Base-by-base conservation (phyloP, 2,888 invertebrate species). In the Oscheius sp. region DNA sequence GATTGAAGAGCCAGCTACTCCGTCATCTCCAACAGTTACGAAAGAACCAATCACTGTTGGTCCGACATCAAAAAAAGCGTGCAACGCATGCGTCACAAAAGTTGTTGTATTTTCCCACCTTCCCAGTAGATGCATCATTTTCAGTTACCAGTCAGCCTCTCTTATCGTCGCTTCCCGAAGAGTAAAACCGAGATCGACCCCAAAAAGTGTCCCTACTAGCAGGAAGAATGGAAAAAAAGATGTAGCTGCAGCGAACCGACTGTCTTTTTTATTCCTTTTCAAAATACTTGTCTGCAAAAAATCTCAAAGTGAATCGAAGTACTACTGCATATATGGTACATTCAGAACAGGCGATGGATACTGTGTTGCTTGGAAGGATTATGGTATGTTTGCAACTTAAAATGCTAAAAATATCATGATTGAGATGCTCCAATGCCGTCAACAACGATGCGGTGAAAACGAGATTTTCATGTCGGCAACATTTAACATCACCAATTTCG, bases 141-240 rank as follows among this genome's bases (percentile, higher is more conserved):
- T 53, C 10, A 53, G 29, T 13, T 11, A 53, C 3, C 7, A 5
- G 4, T 42, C 42, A 42, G 7, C 42, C 7, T 42, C 42, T 42
- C 4, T 7, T 7, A 5, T 7, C 42, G 42, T 42, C 42, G 42
- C 42, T 42, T 5, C 7, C 42, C 42, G 7, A 42, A 3, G 4
- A 42, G 42, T 42, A 42, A 42, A 7, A 42, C 42, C 3, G 3
- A 42, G 42, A 13, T 29, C 60, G 37, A 37, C 11, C 33, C 60
- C 60, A 60, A 60, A 10, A 48, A 65, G 11, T 65, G 65, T 9
- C 65, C 65, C 4, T 65, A 65, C 29, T 65, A 50, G 65, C 48
- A 47, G 3, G 65, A 65, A 33, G 13, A 50, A 32, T 50, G 65
- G 51, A 13, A 21, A 21, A 21, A 21, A 21, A 21, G 3, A 48